Base-by-base conservation (phyloP, 2,888 invertebrate species). In the Ophioninae sp. region DNA sequence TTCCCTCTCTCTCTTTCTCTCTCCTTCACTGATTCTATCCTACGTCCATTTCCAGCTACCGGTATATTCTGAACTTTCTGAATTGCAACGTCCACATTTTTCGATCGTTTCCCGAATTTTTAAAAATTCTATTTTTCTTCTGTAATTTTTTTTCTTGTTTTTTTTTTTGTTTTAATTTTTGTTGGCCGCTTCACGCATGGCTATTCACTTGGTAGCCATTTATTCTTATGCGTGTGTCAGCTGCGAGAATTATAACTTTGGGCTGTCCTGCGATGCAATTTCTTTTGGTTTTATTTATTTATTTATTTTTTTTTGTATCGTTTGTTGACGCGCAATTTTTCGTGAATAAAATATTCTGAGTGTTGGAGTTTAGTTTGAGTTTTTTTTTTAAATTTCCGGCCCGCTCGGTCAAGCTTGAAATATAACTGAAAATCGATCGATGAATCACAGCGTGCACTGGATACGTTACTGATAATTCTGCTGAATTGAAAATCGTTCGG, bases 11-110 rank as follows among this genome's bases (percentile, higher is more conserved):
- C 7, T 37, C 70, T 65, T 65, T 72, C 70, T n/a, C 64, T 23
- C 74, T 81, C 57, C 59, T 62, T 81, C 72, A 10, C n/a, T 64
- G 30, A 44, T 21, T 39, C 20, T 68, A 39, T 21, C 17, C 7
- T 30, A 37, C 21, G 57, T 72, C 56, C 56, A 73, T 75, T 78
- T 78, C 67, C 65, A 81, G 81, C 72, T 82, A 69, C 85, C 80
- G 74, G 30, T 81, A 86, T 83, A 68, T 30, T 73, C 65, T 20
- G 76, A 59, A 73, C 67, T 81, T 81, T 79, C 70, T 23, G 72
- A 79, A 84, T 79, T 84, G 84, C 79, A 81, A 39, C 67, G 72
- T 79, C 67, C 76, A 76, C 84, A 81, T 79, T 86, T 84, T 86
- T 62, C 78, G 82, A 83, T 73, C 70, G 79, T 79, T 57, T 76